Evolutionary conservation across 2,113 vertebrate genomes (phyloP).

Genomic region (Equus przewalskii): DNA sequence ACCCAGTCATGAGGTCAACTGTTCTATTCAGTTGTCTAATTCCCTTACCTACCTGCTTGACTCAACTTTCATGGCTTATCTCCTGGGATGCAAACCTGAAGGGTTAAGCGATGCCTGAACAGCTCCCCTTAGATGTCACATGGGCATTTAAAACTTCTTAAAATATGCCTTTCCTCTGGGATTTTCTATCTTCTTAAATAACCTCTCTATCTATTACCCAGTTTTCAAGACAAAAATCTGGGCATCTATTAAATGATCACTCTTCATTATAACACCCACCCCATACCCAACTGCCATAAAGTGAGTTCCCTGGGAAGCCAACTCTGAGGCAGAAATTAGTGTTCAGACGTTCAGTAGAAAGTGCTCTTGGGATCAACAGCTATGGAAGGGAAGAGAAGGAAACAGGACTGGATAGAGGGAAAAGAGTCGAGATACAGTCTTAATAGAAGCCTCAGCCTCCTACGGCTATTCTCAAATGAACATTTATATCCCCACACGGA

Average conservation of each 20-base stretch:
- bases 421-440: neutral
- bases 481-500: neutral
- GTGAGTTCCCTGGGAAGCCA: neutral
- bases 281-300: neutral
- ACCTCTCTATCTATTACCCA: neutral
- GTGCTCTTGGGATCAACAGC: neutral
- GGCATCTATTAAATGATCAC: neutral
- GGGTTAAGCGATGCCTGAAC: neutral
- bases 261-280: neutral
- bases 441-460: neutral
- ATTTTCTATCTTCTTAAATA: neutral
- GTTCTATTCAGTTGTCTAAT: neutral
- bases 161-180: neutral
- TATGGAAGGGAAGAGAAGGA: neutral
- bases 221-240: neutral
- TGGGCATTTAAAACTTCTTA: neutral
- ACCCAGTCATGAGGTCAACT: neutral
- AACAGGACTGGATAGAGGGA: neutral
- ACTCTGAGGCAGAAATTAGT: neutral
- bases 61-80: neutral
- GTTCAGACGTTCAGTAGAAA: neutral
- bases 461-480: neutral
- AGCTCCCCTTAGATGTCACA: neutral
- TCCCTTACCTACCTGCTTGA: neutral
- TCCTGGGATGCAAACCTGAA: neutral